These are phyloP conservation scores for Orthonevra nobilis DNA, from an alignment of 2,888 invertebrate genomes.

Conservation along the genomic window DNA sequence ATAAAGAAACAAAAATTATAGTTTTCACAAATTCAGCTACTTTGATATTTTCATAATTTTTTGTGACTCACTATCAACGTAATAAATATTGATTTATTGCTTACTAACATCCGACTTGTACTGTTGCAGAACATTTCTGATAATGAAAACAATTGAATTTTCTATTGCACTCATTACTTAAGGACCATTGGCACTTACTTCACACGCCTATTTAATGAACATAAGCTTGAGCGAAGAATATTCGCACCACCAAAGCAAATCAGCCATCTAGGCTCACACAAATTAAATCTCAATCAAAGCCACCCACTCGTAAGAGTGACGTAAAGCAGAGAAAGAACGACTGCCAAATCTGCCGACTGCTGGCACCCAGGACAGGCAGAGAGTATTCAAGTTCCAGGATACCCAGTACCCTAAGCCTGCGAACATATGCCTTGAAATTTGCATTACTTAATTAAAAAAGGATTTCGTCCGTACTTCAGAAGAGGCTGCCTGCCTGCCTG, in stretches of 20 bases:
- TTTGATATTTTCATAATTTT: too few relatives aligned
- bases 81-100: too few relatives aligned
- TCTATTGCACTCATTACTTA: conserved; percentile 27
- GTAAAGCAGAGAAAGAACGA: background rate
- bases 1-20: too few relatives aligned
- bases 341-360: too few relatives aligned
- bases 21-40: too few relatives aligned
- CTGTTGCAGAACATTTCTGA: background rate
- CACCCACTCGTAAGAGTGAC: conserved; percentile 13
- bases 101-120: too few relatives aligned
- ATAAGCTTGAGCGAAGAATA: too few relatives aligned
- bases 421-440: conserved; percentile 65
- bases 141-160: conserved; percentile 38
- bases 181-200: conserved; percentile 12
- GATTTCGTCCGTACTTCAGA: conserved; percentile 63
- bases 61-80: too few relatives aligned
- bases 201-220: too few relatives aligned
- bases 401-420: conserved; percentile 26
- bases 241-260: too few relatives aligned
- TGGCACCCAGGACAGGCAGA: too few relatives aligned
- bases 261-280: conserved; percentile 23
- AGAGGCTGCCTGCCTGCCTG: conserved; percentile 30
- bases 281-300: conserved; percentile 64
- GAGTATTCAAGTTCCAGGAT: too few relatives aligned
- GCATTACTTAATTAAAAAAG: conserved; percentile 70